Percentiles rank a stretch among this genome's conserved stretches.
Evolutionary conservation across 1,140 invertebrate species (phyloP).

Genomic region (Copidosoma floridanum): DNA sequence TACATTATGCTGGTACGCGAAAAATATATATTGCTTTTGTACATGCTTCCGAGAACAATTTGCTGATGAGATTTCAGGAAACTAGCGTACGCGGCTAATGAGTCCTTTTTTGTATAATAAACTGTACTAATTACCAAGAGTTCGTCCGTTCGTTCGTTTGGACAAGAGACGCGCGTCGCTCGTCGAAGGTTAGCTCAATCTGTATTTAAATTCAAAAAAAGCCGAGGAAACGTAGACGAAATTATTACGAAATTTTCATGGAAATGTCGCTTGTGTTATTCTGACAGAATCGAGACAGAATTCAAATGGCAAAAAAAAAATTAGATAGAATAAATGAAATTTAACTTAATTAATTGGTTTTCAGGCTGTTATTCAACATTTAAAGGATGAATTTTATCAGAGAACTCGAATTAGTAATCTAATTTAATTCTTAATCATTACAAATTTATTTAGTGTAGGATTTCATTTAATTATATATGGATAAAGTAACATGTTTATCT

Average conservation of each 20-base stretch:
- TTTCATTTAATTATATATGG: too few relatives aligned
- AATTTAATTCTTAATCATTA: too few relatives aligned
- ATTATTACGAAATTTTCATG: not conserved
- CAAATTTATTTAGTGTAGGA: too few relatives aligned
- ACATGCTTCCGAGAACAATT: slow-evolving; percentile 19
- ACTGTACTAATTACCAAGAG: slow-evolving; percentile 13
- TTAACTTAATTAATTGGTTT: too few relatives aligned
- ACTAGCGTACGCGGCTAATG: not conserved
- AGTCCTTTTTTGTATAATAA: slow-evolving; percentile 17
- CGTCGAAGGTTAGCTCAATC: not conserved
- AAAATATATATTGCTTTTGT: not conserved
- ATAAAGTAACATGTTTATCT: too few relatives aligned
- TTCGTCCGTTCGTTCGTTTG: slow-evolving; percentile 2
- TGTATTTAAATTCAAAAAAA: slow-evolving; percentile 20
- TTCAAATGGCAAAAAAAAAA: too few relatives aligned
- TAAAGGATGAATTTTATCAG: too few relatives aligned
- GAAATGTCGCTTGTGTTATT: not conserved
- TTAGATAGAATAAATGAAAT: too few relatives aligned
- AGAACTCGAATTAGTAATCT: too few relatives aligned
- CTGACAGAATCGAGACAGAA: too few relatives aligned
- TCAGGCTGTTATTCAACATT: too few relatives aligned
- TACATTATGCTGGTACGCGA: too few relatives aligned
- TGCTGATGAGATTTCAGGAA: slow-evolving; percentile 14
- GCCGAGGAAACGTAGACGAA: not conserved
- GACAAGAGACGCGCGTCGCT: not conserved